phyloP scores from a whole-genome alignment of 2,888 invertebrate species.

The Luperina testacea region DNA sequence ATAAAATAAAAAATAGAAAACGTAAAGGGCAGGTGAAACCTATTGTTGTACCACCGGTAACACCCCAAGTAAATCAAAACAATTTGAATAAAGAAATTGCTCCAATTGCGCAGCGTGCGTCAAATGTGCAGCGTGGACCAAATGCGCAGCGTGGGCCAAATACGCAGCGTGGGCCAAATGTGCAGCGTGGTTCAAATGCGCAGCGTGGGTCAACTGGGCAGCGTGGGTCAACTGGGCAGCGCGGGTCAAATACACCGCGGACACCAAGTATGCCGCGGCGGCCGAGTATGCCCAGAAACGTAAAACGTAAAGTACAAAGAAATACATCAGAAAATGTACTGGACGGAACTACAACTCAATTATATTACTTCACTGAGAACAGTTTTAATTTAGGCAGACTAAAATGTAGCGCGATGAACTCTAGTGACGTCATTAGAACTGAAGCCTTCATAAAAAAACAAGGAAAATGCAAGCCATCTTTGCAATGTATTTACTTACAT shows the following conservation, averaged over 20 bases:
- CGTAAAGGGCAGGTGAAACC: not conserved
- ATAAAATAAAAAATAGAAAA: not conserved
- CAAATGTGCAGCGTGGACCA: not conserved
- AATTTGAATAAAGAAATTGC: not conserved
- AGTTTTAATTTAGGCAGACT: conserved; percentile 51
- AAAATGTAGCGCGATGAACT: conserved; percentile 39
- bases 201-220: not conserved
- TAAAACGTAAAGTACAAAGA: conserved; percentile 13
- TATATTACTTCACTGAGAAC: conserved; percentile 60
- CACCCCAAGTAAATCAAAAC: not conserved
- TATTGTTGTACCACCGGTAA: not conserved
- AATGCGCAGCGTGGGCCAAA: too few relatives aligned
- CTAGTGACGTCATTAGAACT: conserved; percentile 44
- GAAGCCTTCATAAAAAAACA: conserved; percentile 55
- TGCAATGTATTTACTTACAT: conserved; percentile 59
- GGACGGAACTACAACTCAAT: conserved; percentile 49
- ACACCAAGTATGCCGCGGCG: not conserved
- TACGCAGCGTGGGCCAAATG: too few relatives aligned
- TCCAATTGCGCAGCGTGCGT: not conserved
- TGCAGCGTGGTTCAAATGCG: not conserved
- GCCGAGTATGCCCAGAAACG: not conserved
- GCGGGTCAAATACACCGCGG: not conserved
- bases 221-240: not conserved
- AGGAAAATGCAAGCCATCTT: conserved; percentile 55
- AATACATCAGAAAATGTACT: conserved; percentile 31